These are phyloP conservation scores for Fistularia commersonii DNA, from an alignment of 2,797 vertebrate genomes.

Conservation along the genomic window DNA sequence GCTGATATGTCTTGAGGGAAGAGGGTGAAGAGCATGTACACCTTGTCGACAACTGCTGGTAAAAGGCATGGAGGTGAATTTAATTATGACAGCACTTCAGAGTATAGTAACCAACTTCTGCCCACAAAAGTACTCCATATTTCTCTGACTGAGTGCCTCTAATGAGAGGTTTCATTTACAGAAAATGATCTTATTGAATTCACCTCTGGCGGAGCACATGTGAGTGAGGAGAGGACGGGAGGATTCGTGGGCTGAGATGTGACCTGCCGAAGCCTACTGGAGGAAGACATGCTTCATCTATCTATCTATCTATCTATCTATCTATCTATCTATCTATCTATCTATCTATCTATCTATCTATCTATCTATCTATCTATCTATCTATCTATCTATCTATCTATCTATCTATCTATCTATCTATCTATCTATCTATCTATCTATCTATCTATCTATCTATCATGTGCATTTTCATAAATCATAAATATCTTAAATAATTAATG, in stretches of 20 bases:
- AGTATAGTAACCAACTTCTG: constrained; percentile 15
- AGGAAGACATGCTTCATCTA: no score
- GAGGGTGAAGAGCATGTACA: constrained; percentile 17
- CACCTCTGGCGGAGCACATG: constrained; percentile 11
- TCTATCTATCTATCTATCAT: no score
- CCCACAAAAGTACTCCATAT: constrained; percentile 25
- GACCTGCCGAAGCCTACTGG: background rate
- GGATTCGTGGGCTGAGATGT: constrained; percentile 5
- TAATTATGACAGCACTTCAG: constrained; percentile 43
- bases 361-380: no score
- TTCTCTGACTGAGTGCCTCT: constrained; percentile 35
- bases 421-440: no score
- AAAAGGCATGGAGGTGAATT: constrained; percentile 47
- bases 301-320: no score
- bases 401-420: no score
- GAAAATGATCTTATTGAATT: constrained; percentile 32
- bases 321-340: no score
- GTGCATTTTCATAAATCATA: no score
- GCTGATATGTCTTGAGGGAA: constrained; percentile 26
- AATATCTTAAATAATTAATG: no score
- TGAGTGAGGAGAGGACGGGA: constrained; percentile 4
- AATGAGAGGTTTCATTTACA: constrained; percentile 50
- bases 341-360: no score
- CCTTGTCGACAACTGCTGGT: constrained; percentile 39
- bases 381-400: no score